Percentiles rank a stretch among this genome's conserved stretches.
These are phyloP conservation scores for Ceyx melanurus DNA, from an alignment of 2,113 vertebrate genomes.

Conservation along the genomic window DNA sequence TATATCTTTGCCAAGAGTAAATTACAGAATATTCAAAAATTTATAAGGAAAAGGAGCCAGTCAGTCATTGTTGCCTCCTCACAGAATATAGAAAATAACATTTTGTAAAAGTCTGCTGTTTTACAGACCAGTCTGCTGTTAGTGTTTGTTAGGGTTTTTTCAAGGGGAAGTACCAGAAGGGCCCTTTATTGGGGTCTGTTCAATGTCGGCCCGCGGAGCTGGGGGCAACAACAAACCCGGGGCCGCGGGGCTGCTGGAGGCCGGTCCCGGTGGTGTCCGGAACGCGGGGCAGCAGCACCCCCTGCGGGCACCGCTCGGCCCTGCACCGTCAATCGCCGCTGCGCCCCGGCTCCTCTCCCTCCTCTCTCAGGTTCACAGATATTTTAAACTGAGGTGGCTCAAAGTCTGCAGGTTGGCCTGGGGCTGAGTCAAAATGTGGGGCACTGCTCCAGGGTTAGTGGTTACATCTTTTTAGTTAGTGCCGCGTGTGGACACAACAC, in stretches of 20 bases:
- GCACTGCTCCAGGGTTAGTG: too few relatives aligned
- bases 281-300: neutral
- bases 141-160: too few relatives aligned
- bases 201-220: too few relatives aligned
- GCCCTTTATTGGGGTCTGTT: neutral
- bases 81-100: neutral
- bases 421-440: neutral
- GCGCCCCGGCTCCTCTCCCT: too few relatives aligned
- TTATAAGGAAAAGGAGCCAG: neutral
- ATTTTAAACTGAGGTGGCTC: rapidly evolving
- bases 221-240: too few relatives aligned
- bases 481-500: neutral
- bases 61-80: neutral
- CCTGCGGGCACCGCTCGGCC: neutral
- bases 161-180: neutral
- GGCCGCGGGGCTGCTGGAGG: neutral
- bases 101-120: neutral
- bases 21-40: neutral
- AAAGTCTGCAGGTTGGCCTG: neutral
- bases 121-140: neutral
- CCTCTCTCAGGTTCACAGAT: neutral
- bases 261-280: neutral
- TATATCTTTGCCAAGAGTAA: neutral
- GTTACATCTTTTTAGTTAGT: neutral
- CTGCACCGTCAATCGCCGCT: neutral